Base-by-base conservation (phyloP, 2,113 vertebrate genomes). In the Illadopsis cleaveri region DNA sequence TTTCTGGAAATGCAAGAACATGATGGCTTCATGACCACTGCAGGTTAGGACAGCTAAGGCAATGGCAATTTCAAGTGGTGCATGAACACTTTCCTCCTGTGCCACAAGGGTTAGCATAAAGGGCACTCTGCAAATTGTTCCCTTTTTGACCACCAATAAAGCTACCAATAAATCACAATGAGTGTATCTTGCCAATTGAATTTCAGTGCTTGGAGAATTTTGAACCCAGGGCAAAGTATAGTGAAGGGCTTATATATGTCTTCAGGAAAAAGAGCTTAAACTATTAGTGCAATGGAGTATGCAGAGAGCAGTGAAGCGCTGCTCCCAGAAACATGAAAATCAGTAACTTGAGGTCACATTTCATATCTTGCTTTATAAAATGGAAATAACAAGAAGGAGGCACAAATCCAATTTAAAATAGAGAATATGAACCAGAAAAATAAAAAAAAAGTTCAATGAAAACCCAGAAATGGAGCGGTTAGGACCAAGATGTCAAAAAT, bases 211-310 rank as follows among this genome's bases (percentile, higher is more conserved):
- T 40, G 50, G 27, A 85, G n/a, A 62, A 66, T 80, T 88, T 31
- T 86, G 93, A 92, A 93, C 42, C 58, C n/a, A 66, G 73, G 47
- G 68, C 51, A 94, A 0, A 2, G 54, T 56, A 78, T 50, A 71
- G 48, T 22, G 58, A 80, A 40, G 60, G 68, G 38, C 25, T 96
- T 90, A 88, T 60, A 22, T 8, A 37, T 70, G 56, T 45, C 51
- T 73, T 60, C 60, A 64, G 71, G 76, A 94, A 93, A 94, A 82
- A 66, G 44, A 81, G 85, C 72, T 94, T 82, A 86, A 89, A 86
- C 85, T 92, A 68, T 83, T 66, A 93, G 69, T 60, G 88, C 72
- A 95, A 75, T 71, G 79, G 61, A 86, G 90, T 78, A 89, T 81
- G 76, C 56, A 82, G 60, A 71, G 16, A 92, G 71, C 90, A 86